Evolutionary conservation across 2,113 vertebrate genomes (phyloP), one percentile per base, ranked within the genome.

Genomic region (Meles meles): DNA sequence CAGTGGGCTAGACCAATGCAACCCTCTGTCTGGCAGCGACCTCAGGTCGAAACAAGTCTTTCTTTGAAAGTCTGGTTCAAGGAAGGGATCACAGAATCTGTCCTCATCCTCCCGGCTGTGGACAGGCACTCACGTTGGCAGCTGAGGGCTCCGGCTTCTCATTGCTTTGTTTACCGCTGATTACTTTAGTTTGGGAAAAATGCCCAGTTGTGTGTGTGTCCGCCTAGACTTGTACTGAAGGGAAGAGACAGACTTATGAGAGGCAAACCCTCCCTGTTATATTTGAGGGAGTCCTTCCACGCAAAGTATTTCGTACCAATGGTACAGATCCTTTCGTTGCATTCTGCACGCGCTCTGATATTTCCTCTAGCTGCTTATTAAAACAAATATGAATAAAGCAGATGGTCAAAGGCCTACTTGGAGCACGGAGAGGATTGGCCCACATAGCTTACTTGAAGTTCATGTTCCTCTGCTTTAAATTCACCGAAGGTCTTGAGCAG

Each of bases 331-430:
- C 59, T 93, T 93, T 82, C 44, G 81, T 85, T 88, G 57, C n/a
- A 14, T 72, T 29, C 52, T 61, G 42, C 71, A 21, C 11, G 25
- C 31, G 23, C 17, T 65, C 65, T 47, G n/a, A 12, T 82, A 55
- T 42, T 83, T 74, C 52, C 77, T 96, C 71, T 94, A 96, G 94
- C 84, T 95, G 84, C 76, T 95, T 94, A 93, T 97, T 82, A 96
- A 95, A 97, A 92, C 89, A 88, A 85, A 96, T 79, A 55, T 5
- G 69, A 84, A 90, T 69, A 96, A 93, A 89, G 42, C 69, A 88
- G 93, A 87, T 61, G 61, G 61, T 90, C 93, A 79, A 67, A 93
- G 47, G 57, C 57, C 71, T 65, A 1, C 74, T 42, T 72, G 81
- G 59, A 93, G 47, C n/a, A 49, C 37, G 57, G 71, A 84, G 80